Conservation (phyloP, 2,797 vertebrate genomes). For the Eupleurogrammus muticus region DNA sequence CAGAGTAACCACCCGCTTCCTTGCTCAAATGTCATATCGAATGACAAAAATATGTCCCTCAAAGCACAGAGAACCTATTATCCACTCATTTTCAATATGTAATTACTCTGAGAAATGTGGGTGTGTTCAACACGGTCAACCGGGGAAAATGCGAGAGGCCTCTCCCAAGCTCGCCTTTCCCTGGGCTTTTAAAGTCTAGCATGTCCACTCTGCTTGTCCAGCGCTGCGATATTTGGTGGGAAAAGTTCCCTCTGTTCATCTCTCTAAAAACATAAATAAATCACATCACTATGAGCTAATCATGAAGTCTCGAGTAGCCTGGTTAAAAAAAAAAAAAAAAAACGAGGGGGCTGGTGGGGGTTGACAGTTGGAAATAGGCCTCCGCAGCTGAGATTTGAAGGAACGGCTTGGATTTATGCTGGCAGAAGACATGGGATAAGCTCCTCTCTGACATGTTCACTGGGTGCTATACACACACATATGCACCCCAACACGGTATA, state of each 20-base stretch:
- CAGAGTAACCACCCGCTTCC: constrained; percentile 42
- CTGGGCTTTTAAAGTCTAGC: constrained; percentile 67
- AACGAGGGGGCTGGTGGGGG: constrained; percentile 13
- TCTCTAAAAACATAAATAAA: constrained; percentile 86
- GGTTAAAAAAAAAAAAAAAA: constrained; percentile 41
- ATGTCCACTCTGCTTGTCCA: constrained; percentile 70
- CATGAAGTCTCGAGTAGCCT: constrained; percentile 78
- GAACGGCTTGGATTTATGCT: constrained; percentile 60
- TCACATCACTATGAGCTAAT: constrained; percentile 85
- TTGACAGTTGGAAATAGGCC: constrained; percentile 68
- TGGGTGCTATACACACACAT: constrained; percentile 45
- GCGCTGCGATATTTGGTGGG: constrained; percentile 85
- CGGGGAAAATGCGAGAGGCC: constrained; percentile 68
- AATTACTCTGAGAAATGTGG: constrained; percentile 79
- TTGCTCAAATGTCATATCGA: constrained; percentile 55
- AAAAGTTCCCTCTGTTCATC: constrained; percentile 82
- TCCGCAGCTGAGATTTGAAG: constrained; percentile 70
- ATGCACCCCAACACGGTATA: constrained; percentile 29
- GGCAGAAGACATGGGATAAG: constrained; percentile 59
- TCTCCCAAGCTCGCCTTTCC: constrained; percentile 66
- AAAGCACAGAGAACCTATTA: constrained; percentile 64
- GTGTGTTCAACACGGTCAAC: constrained; percentile 73
- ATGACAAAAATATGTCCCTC: constrained; percentile 66
- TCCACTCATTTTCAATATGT: constrained; percentile 73
- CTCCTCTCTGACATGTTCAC: constrained; percentile 55